Base-by-base conservation (phyloP, 2,888 invertebrate species). In the Dermolepida albohirtum region DNA sequence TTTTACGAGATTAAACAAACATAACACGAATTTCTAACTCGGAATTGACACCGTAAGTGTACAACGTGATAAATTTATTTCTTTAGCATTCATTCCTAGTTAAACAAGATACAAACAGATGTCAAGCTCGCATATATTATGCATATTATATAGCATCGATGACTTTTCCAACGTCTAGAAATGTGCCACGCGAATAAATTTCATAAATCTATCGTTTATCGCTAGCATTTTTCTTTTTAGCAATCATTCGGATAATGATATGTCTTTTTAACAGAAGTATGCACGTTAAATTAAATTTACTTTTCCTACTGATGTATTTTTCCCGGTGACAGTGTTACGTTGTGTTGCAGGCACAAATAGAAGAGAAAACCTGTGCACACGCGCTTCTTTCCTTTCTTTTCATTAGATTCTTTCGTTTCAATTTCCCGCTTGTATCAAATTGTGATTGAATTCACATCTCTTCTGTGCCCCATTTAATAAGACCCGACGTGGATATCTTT, bases 391-490 rank as follows among this genome's bases (percentile, higher is more conserved):
- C 43, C 59, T 59, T 43, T 67, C 64, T 51, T 62, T 49, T 59
- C 63, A 43, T 70, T 69, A 55, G 27, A 65, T 49, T 44, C 40
- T 55, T 41, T 16, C 29, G 44, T 59, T 59, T 59, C 59, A 44
- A 17, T 65, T 65, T 65, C 47, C 44, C 55, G 55, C 43, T 40
- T 47, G 65, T 65, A 65, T 65, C 65, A 54, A 65, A 55, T 54
- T 54, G 65, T 65, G 65, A 65, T 65, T 65, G 65, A 65, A 65
- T 65, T 65, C 65, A 55, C 65, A 65, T 67, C 54, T 63, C 43
- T 27, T 14, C 64, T 47, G 22, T 22, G 51, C 65, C 59, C 59
- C 50, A 64, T 54, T 57, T 67, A 62, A 67, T 63, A 67, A 57
- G 52, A 67, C 7, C 57, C 52, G 50, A 63, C 57, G 64, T 63